Conservation (phyloP, 2,797 vertebrate species). For the Yasuhikotakia modesta region DNA sequence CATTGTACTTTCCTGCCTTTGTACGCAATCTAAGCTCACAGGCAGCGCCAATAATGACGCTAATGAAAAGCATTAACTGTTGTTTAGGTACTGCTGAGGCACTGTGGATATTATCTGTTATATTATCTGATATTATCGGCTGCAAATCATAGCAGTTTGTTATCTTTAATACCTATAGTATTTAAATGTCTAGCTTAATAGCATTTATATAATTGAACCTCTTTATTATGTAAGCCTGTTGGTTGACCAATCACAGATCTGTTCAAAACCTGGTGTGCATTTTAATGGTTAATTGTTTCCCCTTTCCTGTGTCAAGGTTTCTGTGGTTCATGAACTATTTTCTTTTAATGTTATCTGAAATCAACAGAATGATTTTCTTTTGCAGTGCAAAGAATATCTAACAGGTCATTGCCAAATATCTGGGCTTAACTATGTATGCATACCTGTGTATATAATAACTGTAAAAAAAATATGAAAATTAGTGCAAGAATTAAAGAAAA, state of each 20-base stretch:
- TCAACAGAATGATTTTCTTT: background rate
- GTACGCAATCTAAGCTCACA: constrained; percentile 32
- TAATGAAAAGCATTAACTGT: constrained; percentile 27
- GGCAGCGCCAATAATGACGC: constrained; percentile 20
- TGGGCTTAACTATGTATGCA: background rate
- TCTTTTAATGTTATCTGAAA: constrained; percentile 2
- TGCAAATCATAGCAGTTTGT: background rate
- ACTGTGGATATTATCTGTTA: constrained; percentile 11
- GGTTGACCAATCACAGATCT: background rate
- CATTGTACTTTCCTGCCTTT: constrained; percentile 40
- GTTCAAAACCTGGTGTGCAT: background rate
- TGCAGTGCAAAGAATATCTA: constrained; percentile 4
- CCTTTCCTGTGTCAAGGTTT: background rate
- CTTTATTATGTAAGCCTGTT: constrained; percentile 1
- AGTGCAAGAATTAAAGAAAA: constrained; percentile 5
- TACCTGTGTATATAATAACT: background rate
- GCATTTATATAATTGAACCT: background rate
- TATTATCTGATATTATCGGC: too few species aligned
- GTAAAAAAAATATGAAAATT: constrained; percentile 11
- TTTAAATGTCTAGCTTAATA: background rate
- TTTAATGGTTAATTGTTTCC: constrained; percentile 28
- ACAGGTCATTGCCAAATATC: constrained; percentile 8
- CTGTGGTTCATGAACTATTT: constrained; percentile 17
- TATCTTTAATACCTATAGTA: background rate
- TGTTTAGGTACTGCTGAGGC: constrained; percentile 29